Percentiles rank a stretch among this genome's conserved stretches.
Evolutionary conservation across 2,888 invertebrate genomes (phyloP).

Genomic region (Catocala nupta): DNA sequence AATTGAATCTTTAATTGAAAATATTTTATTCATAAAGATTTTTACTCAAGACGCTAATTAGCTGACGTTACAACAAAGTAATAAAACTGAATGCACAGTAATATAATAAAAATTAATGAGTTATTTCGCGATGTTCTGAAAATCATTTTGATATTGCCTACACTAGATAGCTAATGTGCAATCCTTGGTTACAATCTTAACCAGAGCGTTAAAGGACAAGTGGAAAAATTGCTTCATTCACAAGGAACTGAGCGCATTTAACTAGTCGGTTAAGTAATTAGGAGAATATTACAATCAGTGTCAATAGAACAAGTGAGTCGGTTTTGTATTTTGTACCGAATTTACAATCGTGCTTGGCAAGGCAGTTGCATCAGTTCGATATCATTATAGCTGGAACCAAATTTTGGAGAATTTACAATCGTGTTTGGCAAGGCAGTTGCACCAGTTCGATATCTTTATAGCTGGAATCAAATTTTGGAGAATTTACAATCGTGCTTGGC

Average conservation of each 20-base stretch:
- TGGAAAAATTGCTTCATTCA: conserved; percentile 51
- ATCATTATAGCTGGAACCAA: background rate
- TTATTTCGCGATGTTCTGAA: conserved; percentile 63
- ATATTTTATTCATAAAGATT: conserved; percentile 9
- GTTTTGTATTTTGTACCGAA: conserved; percentile 12
- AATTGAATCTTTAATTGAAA: background rate
- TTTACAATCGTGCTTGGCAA: conserved; percentile 19
- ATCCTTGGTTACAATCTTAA: conserved; percentile 73
- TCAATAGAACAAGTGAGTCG: conserved; percentile 29
- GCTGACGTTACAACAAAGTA: conserved; percentile 29
- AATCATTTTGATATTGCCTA: conserved; percentile 61
- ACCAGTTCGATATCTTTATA: conserved; percentile 6
- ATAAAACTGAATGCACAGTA: conserved; percentile 39
- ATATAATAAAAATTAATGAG: conserved; percentile 54
- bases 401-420: conserved; percentile 8
- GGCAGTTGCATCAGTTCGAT: background rate
- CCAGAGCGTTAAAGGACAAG: conserved; percentile 77
- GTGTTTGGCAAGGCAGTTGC: background rate
- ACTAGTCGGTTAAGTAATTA: conserved; percentile 35
- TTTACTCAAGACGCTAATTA: conserved; percentile 37
- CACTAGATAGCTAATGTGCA: conserved; percentile 57
- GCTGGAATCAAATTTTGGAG: conserved; percentile 8
- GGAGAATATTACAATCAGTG: conserved; percentile 40
- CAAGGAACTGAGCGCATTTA: conserved; percentile 49
- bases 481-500: conserved; percentile 20